Evolutionary conservation across 2,797 vertebrate genomes (phyloP).

Genomic region (Sardinella longiceps): DNA sequence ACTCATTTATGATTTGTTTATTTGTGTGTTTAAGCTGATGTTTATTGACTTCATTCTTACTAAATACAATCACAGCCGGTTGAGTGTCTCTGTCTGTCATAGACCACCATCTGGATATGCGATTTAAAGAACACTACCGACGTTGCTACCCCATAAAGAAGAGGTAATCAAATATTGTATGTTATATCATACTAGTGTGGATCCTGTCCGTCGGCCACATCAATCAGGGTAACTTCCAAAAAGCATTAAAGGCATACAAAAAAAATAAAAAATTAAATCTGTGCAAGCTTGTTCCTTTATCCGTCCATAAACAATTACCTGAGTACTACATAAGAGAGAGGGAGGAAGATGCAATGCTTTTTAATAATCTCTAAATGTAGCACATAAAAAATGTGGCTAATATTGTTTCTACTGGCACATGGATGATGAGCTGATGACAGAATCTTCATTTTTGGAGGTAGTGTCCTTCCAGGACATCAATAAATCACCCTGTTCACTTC

Average conservation of each 20-base stretch:
- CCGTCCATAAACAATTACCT: background rate
- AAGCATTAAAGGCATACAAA: no score
- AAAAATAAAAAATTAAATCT: background rate
- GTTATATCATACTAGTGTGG: no score
- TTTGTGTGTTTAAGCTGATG: background rate
- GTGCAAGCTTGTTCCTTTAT: background rate
- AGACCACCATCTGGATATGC: no score
- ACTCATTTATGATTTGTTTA: background rate
- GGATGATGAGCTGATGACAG: background rate
- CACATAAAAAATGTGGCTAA: background rate
- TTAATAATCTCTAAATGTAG: background rate
- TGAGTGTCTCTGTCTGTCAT: background rate
- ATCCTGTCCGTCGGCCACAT: no score
- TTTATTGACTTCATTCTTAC: background rate
- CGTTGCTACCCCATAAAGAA: no score
- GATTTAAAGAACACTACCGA: no score
- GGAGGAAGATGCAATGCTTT: background rate
- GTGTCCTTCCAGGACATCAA: background rate
- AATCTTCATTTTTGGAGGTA: background rate
- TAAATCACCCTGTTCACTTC: background rate
- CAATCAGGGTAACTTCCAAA: no score
- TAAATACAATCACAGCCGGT: background rate
- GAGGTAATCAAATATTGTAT: no score
- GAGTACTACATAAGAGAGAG: background rate
- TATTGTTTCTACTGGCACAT: background rate